phyloP scores from a whole-genome alignment of 2,888 invertebrate species.

The Eupeodes luniger region DNA sequence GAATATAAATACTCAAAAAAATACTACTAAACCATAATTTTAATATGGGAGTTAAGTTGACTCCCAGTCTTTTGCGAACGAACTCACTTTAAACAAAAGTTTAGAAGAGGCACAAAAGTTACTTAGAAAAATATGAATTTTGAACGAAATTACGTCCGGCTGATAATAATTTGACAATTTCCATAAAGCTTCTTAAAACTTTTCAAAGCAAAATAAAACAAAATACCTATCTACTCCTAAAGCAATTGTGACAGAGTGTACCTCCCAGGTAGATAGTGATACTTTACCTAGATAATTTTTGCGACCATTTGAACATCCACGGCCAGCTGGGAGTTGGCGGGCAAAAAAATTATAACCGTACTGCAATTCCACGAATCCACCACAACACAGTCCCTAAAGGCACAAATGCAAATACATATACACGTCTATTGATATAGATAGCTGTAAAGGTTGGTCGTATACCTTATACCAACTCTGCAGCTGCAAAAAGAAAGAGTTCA shows the following conservation, averaged over 20 bases:
- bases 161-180: too few species aligned
- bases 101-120: too few species aligned
- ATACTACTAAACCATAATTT: too few species aligned
- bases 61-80: too few species aligned
- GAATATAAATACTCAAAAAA: too few species aligned
- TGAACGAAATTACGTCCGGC: too few species aligned
- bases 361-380: slow-evolving; percentile 72
- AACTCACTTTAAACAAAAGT: too few species aligned
- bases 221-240: background rate
- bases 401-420: slow-evolving; percentile 17
- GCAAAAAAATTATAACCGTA: slow-evolving; percentile 24
- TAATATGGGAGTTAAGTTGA: too few species aligned
- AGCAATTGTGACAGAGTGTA: background rate
- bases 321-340: slow-evolving; percentile 14
- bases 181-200: too few species aligned
- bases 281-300: slow-evolving; percentile 58
- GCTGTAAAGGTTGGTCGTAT: background rate
- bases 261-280: slow-evolving; percentile 11
- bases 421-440: background rate
- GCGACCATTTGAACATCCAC: slow-evolving; percentile 63
- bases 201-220: background rate
- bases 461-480: background rate
- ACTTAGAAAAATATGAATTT: too few species aligned
- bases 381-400: slow-evolving; percentile 64
- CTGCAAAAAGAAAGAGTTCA: slow-evolving; percentile 4